Percentiles rank a stretch among this genome's conserved stretches.
These are phyloP conservation scores for Porphyrio hochstetteri DNA, from an alignment of 2,113 vertebrate species.

Conservation along the genomic window DNA sequence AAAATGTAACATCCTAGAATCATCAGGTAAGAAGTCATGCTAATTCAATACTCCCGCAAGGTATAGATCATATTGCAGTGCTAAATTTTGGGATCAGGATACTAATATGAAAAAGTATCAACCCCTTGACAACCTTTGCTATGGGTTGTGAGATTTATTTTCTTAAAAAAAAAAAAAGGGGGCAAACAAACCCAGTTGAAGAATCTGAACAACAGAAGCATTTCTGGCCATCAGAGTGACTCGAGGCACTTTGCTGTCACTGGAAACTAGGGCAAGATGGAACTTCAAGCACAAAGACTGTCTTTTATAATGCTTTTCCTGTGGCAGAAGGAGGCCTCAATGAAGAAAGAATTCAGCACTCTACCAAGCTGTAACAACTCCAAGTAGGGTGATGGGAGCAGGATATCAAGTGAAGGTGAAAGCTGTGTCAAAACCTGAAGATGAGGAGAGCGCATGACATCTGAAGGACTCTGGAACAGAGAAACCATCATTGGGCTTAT, in stretches of 20 bases:
- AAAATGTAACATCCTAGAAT: conserved; percentile 26
- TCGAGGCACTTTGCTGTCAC: not conserved
- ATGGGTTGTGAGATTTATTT: not conserved
- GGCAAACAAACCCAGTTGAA: not conserved
- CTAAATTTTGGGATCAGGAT: not conserved
- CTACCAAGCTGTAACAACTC: not conserved
- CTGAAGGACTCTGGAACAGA: not conserved
- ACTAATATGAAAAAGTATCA: not conserved
- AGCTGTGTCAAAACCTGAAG: not conserved
- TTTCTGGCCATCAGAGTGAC: not conserved
- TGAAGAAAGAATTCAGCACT: not conserved
- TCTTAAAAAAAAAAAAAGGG: too few species aligned
- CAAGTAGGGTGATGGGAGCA: not conserved
- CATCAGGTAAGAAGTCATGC: not conserved
- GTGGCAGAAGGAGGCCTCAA: not conserved
- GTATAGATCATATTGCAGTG: not conserved
- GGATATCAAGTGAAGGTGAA: not conserved
- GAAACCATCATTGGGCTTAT: not conserved
- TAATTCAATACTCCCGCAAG: not conserved
- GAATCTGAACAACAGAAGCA: not conserved
- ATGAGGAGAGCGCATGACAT: not conserved
- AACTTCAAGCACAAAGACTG: rapidly evolving
- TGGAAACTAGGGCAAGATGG: not conserved
- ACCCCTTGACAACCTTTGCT: not conserved
- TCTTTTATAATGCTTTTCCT: not conserved